Evolutionary conservation across 2,113 vertebrate genomes (phyloP).

Genomic region (Athene cunicularia): DNA sequence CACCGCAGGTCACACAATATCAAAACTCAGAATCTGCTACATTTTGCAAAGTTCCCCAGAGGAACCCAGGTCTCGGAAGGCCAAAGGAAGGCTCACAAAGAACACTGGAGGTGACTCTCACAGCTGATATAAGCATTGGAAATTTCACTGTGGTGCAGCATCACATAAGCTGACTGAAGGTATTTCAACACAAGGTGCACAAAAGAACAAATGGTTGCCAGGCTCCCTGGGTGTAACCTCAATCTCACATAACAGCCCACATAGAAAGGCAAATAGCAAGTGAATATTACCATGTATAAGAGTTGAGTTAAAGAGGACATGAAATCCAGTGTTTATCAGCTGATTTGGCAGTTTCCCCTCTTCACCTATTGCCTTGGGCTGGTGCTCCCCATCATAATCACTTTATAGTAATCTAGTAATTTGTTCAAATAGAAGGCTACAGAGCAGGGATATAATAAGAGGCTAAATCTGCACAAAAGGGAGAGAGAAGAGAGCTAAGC

Average conservation of each 20-base stretch:
- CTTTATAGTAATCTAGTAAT: not conserved
- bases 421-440: not conserved
- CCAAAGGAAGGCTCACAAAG: not conserved
- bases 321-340: too few species aligned
- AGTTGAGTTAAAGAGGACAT: too few species aligned
- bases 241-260: not conserved
- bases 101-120: not conserved
- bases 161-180: not conserved
- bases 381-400: not conserved
- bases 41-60: not conserved
- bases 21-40: not conserved
- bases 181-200: not conserved
- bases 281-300: not conserved
- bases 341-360: not conserved
- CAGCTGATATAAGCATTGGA: not conserved
- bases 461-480: not conserved
- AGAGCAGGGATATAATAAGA: not conserved
- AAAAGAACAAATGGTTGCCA: not conserved
- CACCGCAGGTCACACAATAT: not conserved
- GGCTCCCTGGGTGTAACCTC: not conserved
- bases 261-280: not conserved
- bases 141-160: not conserved
- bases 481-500: not conserved
- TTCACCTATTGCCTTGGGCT: not conserved
- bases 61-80: not conserved